A percentile compares a stretch with the other conserved stretches of the same genome.
Conservation (phyloP, 2,888 invertebrate species). For the Cryptus viduatorius region DNA sequence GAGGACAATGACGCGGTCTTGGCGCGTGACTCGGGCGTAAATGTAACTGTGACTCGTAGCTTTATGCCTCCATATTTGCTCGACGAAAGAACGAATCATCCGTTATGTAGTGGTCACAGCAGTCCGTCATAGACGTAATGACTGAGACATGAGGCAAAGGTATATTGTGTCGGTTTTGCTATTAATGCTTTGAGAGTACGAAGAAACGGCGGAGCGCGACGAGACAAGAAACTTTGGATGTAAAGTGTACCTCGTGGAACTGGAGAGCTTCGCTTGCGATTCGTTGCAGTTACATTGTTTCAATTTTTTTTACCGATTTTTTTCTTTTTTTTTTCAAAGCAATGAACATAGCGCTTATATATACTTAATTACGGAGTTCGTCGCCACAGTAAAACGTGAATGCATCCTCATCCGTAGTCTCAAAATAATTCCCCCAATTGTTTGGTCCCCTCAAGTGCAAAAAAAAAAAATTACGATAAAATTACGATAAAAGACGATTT, state of each 20-base stretch:
- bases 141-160: conserved; percentile 13
- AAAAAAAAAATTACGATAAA: too few species aligned
- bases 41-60: conserved; percentile 22
- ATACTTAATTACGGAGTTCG: neutral
- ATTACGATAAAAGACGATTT: too few species aligned
- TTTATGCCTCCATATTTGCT: conserved; percentile 13
- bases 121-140: conserved; percentile 22
- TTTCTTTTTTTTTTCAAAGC: neutral
- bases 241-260: neutral
- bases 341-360: neutral
- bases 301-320: neutral
- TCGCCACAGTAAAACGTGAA: neutral
- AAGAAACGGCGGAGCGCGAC: neutral
- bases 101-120: conserved; percentile 33
- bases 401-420: too few species aligned
- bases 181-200: conserved; percentile 4
- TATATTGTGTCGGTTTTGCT: neutral
- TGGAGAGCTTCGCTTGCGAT: neutral
- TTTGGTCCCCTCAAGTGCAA: neutral
- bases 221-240: neutral
- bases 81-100: conserved; percentile 40
- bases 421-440: neutral
- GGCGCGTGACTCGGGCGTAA: conserved; percentile 28
- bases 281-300: neutral
- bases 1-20: conserved; percentile 62